phyloP scores from a whole-genome alignment of 2,797 vertebrate species.

The Megaceryle alcyon region DNA sequence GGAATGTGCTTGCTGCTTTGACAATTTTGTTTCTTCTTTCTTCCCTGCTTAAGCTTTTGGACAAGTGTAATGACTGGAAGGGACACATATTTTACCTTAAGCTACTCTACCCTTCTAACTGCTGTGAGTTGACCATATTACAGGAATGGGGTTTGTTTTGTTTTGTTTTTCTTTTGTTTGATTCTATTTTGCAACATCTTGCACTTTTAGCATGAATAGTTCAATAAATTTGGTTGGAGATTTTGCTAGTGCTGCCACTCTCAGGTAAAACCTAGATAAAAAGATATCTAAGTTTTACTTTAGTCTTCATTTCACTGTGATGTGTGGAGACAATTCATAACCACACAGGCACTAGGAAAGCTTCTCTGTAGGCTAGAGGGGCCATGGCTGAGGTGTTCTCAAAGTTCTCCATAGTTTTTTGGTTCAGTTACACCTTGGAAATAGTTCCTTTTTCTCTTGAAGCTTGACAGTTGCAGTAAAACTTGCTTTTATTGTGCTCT shows the following conservation, averaged over 20 bases:
- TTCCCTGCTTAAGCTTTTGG: constrained; percentile 49
- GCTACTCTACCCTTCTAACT: constrained; percentile 26
- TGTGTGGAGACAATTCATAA: not conserved
- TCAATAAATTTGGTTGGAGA: not conserved
- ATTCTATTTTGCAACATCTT: not conserved
- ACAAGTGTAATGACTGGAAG: constrained; percentile 34
- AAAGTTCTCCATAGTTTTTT: not conserved
- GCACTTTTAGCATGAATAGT: not conserved
- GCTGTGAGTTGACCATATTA: constrained; percentile 46
- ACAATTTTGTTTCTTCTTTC: constrained; percentile 31
- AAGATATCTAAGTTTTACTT: not conserved
- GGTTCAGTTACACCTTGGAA: not conserved
- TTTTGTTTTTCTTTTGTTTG: not conserved
- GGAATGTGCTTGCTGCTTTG: constrained; percentile 24
- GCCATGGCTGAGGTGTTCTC: not conserved
- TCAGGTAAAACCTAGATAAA: not conserved
- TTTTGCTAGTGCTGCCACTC: not conserved
- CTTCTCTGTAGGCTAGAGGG: not conserved
- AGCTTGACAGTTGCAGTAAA: not conserved
- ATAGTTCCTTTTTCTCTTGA: not conserved
- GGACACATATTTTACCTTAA: not conserved
- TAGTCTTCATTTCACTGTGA: not conserved
- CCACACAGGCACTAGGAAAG: not conserved
- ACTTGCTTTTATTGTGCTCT: not conserved
- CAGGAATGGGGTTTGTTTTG: not conserved